A percentile compares a stretch with the other conserved stretches of the same genome.
Conservation (phyloP, 2,888 invertebrate species). For the Microdon myrmicae region DNA sequence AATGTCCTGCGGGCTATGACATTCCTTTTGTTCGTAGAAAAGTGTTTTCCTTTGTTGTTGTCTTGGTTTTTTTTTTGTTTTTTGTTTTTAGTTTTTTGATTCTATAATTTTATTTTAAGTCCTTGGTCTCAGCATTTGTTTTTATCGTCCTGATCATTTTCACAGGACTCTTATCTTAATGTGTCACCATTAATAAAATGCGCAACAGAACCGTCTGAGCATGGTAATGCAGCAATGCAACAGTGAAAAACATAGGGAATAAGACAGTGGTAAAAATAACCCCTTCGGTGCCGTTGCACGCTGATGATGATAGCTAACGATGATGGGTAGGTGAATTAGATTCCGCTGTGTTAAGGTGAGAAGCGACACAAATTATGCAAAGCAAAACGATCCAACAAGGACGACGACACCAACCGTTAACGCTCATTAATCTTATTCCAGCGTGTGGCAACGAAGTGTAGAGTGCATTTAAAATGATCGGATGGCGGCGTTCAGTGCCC, state of each 20-base stretch:
- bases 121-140: conserved; percentile 6
- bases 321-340: conserved; percentile 22
- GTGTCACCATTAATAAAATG: conserved; percentile 46
- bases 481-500: conserved; percentile 24
- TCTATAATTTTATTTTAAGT: neutral
- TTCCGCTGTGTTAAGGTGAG: conserved; percentile 17
- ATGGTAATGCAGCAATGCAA: conserved; percentile 18
- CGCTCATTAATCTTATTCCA: conserved; percentile 44
- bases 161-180: conserved; percentile 50
- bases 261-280: conserved; percentile 7
- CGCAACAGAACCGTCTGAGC: conserved; percentile 28
- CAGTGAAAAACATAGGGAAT: conserved; percentile 28
- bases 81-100: conserved; percentile 5
- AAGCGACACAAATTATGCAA: conserved; percentile 44
- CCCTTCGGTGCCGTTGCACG: conserved; percentile 21
- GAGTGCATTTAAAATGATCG: conserved; percentile 30
- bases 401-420: conserved; percentile 40
- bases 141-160: conserved; percentile 41
- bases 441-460: conserved; percentile 17
- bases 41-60: conserved; percentile 7
- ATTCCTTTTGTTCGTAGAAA: conserved; percentile 40
- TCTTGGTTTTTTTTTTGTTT: conserved; percentile 3
- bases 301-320: conserved; percentile 21
- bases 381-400: conserved; percentile 16
- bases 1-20: conserved; percentile 43